Base-by-base conservation (phyloP, 2,888 invertebrate species). In the Suillia variegata region DNA sequence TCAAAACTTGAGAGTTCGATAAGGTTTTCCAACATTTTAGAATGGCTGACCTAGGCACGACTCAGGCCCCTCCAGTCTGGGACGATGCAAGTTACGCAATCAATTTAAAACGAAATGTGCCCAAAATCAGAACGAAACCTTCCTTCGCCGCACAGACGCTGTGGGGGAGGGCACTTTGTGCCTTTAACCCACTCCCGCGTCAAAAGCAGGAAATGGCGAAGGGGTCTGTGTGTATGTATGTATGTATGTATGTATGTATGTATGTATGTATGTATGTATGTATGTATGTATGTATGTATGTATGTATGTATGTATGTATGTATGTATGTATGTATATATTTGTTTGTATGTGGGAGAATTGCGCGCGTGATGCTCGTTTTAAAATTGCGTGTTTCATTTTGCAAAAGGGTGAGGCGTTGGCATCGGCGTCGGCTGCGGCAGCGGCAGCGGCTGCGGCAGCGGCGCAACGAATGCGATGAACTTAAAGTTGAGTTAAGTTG, bases 371-470 rank as follows among this genome's bases (percentile, higher is more conserved):
- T 68, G 63, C 70, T 75, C 70, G 68, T 73, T 76, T 73, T 70
- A 68, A 74, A 77, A 73, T 76, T 77, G 76, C 76, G 76, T 77
- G 76, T 68, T 67, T 45, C 45, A 20, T 20, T 45, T 3, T 5
- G 5, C 18, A 38, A 45, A 45, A 45, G 45, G 45, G 45, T 45
- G 45, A 45, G 45, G 45, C 17, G 8, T n/a, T 38, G 58, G 47
- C 47, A 21, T 17, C 31, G 31, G 21, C 15, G n/a, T n/a, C n/a
- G n/a, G n/a, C n/a, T n/a, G n/a, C n/a, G n/a, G n/a, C n/a, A n/a
- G n/a, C n/a, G n/a, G n/a, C n/a, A n/a, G n/a, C n/a, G n/a, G n/a
- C n/a, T n/a, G n/a, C n/a, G n/a, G n/a, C n/a, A n/a, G n/a, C n/a
- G n/a, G n/a, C n/a, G n/a, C n/a, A n/a, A n/a, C n/a, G 58, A 52